phyloP scores from a whole-genome alignment of 2,888 invertebrate species.

The Dascillus cervinus region DNA sequence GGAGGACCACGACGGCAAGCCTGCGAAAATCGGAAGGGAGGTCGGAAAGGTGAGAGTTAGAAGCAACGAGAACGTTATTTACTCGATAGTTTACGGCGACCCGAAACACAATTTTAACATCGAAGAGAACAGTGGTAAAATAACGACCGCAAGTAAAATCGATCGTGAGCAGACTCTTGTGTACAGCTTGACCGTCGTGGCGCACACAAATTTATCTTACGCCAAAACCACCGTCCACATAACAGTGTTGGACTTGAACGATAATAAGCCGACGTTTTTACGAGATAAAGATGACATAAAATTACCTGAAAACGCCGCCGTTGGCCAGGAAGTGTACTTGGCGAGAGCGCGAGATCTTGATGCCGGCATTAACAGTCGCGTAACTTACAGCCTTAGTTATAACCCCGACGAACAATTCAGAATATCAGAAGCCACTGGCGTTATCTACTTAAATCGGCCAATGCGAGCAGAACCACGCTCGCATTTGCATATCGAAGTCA shows the following conservation, averaged over 20 bases:
- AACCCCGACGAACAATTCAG: conserved; percentile 77
- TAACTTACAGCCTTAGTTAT: conserved; percentile 72
- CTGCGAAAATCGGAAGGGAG: conserved; percentile 55
- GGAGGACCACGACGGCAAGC: conserved; percentile 68
- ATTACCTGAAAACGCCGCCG: conserved; percentile 83
- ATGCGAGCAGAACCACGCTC: conserved; percentile 68
- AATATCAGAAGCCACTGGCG: conserved; percentile 80
- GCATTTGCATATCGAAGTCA: conserved; percentile 65
- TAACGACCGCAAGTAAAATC: conserved; percentile 68
- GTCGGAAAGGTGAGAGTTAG: conserved; percentile 68
- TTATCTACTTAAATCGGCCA: conserved; percentile 78
- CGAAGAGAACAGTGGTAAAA: conserved; percentile 68
- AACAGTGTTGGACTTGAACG: conserved; percentile 79
- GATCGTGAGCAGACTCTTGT: conserved; percentile 75
- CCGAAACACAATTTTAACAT: conserved; percentile 69
- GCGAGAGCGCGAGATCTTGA: conserved; percentile 83
- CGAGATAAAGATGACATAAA: conserved; percentile 71
- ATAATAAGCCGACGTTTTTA: conserved; percentile 80
- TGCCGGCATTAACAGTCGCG: conserved; percentile 78
- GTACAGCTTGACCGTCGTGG: conserved; percentile 75
- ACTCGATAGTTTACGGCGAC: conserved; percentile 77
- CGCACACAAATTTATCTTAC: conserved; percentile 66
- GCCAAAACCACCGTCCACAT: conserved; percentile 75
- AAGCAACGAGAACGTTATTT: conserved; percentile 48
- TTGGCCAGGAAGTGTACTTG: conserved; percentile 87